Percentiles rank a stretch among this genome's conserved stretches.
phyloP scores from a whole-genome alignment of 2,113 vertebrate species.

The Isurus oxyrinchus region DNA sequence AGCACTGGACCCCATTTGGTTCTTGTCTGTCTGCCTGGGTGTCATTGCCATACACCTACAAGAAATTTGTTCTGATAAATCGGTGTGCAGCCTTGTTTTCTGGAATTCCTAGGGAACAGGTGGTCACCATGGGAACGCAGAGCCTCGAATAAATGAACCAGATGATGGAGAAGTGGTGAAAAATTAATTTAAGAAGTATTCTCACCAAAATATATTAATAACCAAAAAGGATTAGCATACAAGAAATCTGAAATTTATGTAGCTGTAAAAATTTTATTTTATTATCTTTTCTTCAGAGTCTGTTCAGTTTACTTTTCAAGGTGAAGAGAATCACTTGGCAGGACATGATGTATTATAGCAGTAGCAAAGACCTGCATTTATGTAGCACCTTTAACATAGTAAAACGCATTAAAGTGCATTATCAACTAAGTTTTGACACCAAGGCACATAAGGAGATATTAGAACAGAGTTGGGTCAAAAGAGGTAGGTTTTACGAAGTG shows the following conservation, averaged over 20 bases:
- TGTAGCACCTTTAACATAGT: not conserved
- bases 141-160: not conserved
- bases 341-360: not conserved
- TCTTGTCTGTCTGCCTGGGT: not conserved
- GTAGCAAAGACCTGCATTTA: not conserved
- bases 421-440: not conserved
- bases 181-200: slow-evolving; percentile 18
- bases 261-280: too few relatives aligned
- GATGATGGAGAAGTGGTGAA: slow-evolving; percentile 22
- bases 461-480: not conserved
- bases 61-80: not conserved
- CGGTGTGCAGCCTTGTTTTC: not conserved
- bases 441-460: not conserved
- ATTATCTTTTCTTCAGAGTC: not conserved
- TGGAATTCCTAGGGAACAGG: slow-evolving; percentile 16
- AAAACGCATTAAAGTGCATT: not conserved
- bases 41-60: not conserved
- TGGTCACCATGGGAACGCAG: slow-evolving; percentile 25
- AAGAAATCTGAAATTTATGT: not conserved
- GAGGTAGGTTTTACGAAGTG: not conserved
- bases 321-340: not conserved
- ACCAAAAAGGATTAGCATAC: not conserved
- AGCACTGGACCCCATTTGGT: not conserved
- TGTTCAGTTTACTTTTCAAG: not conserved
- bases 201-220: slow-evolving; percentile 24